A percentile compares a stretch with the other conserved stretches of the same genome.
phyloP scores from a whole-genome alignment of 2,888 invertebrate genomes.

The Drosophila macrospina region DNA sequence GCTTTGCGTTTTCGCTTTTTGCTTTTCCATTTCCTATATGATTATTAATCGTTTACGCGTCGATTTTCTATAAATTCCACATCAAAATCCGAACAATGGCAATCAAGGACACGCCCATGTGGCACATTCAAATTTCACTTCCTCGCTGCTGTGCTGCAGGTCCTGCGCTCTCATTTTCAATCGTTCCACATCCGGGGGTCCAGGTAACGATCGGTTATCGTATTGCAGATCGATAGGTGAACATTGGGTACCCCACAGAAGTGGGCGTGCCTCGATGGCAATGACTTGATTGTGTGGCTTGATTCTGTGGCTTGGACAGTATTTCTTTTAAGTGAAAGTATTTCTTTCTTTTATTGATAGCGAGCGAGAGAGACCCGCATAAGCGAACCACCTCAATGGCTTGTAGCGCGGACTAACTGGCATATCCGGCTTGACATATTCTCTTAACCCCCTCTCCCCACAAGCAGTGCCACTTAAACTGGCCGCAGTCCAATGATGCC shows the following conservation, averaged over 20 bases:
- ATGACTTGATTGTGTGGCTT: conserved; percentile 18
- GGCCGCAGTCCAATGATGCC: conserved; percentile 44
- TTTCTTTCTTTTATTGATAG: too few species aligned
- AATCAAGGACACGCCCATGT: conserved; percentile 59
- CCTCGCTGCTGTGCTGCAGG: conserved; percentile 62
- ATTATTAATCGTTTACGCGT: conserved; percentile 24
- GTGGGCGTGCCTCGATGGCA: conserved; percentile 45
- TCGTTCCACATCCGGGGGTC: conserved; percentile 43
- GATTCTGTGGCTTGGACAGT: conserved; percentile 29
- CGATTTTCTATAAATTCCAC: conserved; percentile 74
- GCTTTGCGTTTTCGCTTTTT: too few species aligned
- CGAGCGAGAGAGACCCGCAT: conserved; percentile 68
- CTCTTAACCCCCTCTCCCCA: conserved; percentile 13
- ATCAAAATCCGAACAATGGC: conserved; percentile 63
- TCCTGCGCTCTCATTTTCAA: conserved; percentile 47
- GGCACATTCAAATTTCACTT: conserved; percentile 76
- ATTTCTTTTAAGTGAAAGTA: conserved; percentile 42
- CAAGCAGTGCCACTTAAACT: conserved; percentile 53
- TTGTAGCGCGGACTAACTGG: conserved; percentile 51
- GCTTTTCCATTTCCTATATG: conserved; percentile 34
- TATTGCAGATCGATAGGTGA: conserved; percentile 65
- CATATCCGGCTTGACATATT: conserved; percentile 69
- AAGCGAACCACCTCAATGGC: conserved; percentile 50
- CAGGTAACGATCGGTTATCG: conserved; percentile 74
- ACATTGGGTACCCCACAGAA: conserved; percentile 33